Conservation (phyloP, 2,113 vertebrate genomes). For the Amazona guildingii region DNA sequence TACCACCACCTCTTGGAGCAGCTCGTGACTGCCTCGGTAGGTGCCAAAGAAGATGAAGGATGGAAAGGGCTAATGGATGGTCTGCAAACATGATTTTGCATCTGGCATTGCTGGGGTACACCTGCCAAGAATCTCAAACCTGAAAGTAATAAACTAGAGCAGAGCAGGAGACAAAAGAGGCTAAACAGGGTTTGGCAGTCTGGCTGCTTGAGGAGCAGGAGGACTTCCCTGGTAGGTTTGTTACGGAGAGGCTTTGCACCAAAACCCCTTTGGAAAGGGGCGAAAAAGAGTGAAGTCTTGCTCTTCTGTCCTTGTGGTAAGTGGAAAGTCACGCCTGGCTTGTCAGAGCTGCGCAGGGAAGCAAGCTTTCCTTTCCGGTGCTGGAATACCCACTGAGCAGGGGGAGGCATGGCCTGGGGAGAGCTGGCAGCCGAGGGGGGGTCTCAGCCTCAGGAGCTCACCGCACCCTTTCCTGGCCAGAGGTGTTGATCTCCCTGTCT, state of each 20-base stretch:
- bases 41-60: not conserved
- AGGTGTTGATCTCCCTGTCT: not conserved
- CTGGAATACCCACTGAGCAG: not conserved
- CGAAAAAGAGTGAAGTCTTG: not conserved
- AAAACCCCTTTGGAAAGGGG: not conserved
- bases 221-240: not conserved
- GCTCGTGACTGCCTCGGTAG: not conserved
- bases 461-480: not conserved
- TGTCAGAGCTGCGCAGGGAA: not conserved
- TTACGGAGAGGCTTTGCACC: not conserved
- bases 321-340: not conserved
- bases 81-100: not conserved
- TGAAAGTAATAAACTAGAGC: not conserved
- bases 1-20: not conserved
- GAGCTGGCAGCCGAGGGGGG: not conserved
- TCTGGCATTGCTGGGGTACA: not conserved
- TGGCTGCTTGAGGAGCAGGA: not conserved
- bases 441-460: rapidly evolving
- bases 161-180: not conserved
- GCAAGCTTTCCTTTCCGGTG: not conserved
- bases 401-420: too few relatives aligned
- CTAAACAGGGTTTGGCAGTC: not conserved
- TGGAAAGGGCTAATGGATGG: not conserved
- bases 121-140: not conserved
- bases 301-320: not conserved